These are phyloP conservation scores for Caenorhabditis sp. DNA, from an alignment of 2,888 invertebrate species.

Conservation along the genomic window DNA sequence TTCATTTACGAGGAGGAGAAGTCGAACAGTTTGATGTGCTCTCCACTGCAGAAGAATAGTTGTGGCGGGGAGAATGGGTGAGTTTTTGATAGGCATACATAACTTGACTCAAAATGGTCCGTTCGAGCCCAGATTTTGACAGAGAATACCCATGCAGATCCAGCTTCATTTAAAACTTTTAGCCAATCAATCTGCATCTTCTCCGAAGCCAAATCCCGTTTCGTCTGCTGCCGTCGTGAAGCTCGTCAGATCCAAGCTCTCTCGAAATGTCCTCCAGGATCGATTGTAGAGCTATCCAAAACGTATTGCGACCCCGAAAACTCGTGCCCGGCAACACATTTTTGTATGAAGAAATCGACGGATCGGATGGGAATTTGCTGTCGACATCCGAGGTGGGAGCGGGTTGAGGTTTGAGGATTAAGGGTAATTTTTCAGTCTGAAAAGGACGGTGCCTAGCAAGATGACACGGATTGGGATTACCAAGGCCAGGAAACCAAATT, in stretches of 20 bases:
- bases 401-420: too few relatives aligned
- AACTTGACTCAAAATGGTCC: too few relatives aligned
- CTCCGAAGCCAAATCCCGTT: constrained; percentile 72
- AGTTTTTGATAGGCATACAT: too few relatives aligned
- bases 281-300: constrained; percentile 49
- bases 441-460: constrained; percentile 30
- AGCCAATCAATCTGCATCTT: constrained; percentile 71
- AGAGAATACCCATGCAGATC: too few relatives aligned
- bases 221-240: constrained; percentile 77
- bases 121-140: too few relatives aligned
- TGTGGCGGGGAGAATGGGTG: constrained; percentile 64
- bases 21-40: constrained; percentile 69
- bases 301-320: constrained; percentile 66
- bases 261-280: constrained; percentile 65
- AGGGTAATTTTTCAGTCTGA: constrained; percentile 30
- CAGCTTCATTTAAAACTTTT: too few relatives aligned
- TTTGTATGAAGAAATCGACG: constrained; percentile 68
- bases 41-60: constrained; percentile 70
- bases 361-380: constrained; percentile 71
- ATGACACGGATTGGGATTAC: background rate
- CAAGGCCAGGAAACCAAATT: constrained; percentile 19
- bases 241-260: constrained; percentile 59
- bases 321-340: constrained; percentile 64
- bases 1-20: constrained; percentile 73
- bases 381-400: constrained; percentile 59